Evolutionary conservation across 1,140 invertebrate species (phyloP), one percentile per base, ranked within the genome.

Genomic region (Oreohelix idahoensis): DNA sequence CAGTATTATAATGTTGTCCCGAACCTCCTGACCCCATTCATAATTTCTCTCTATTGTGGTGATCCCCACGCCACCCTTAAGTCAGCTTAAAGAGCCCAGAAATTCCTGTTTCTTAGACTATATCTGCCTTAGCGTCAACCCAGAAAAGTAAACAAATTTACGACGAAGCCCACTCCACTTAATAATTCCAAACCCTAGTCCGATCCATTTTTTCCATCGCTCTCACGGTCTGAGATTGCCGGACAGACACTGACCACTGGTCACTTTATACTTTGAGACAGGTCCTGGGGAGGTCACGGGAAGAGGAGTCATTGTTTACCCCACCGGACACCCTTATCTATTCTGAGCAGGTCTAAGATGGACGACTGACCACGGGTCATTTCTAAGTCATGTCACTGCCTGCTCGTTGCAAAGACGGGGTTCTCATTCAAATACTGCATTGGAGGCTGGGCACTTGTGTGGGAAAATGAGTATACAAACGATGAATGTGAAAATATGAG

Each of bases 101-200:
- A 66, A 35, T 66, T 17, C 29, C 5, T 66, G n/a, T 66, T 66
- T 32, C 63, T n/a, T 32, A 32, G n/a, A 66, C 63, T 29, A 66
- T 66, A 66, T 66, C 63, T 32, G 29, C 63, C 29, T 32, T 66
- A 32, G 63, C 29, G 5, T 35, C 29, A 29, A 35, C 29, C 10
- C n/a, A 32, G 63, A 66, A 66, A 66, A 66, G 63, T 66, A 66
- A 66, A 66, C 63, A 66, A 66, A 66, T 66, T 66, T 66, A 32
- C 63, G n/a, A 1, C 17, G 63, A 66, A 66, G 63, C 2, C 63
- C 63, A 32, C 63, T 66, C 63, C 63, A 66, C n/a, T 29, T 66
- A 66, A 66, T 66, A 66, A 66, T 35, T 66, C 29, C 63, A 66
- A 66, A 66, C 63, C 63, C 1, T 32, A n/a, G n/a, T 8, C n/a